Base-by-base conservation (phyloP, 2,888 invertebrate genomes). In the Ryuthela nishihirai region DNA sequence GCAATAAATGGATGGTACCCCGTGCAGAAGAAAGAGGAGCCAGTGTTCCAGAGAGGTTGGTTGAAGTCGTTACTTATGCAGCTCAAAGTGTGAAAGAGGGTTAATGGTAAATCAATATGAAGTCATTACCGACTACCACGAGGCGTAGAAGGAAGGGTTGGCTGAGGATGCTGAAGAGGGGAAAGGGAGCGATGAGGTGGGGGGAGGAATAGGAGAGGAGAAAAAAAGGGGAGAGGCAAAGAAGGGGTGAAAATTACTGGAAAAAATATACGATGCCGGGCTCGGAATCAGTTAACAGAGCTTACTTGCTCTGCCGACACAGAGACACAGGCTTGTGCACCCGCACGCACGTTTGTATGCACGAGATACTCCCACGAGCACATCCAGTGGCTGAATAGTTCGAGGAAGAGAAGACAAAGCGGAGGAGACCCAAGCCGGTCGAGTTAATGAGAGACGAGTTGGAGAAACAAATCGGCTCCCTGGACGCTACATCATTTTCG, bases 1-100 rank as follows among this genome's bases (percentile, higher is more conserved):
- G 56, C 56, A 56, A 56, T 56, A 56, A 56, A 56, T 46, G 50
- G n/a, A n/a, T n/a, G n/a, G n/a, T n/a, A n/a, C n/a, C n/a, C n/a
- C n/a, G n/a, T n/a, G n/a, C n/a, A n/a, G n/a, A n/a, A n/a, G n/a
- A n/a, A n/a, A n/a, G n/a, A n/a, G n/a, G n/a, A n/a, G n/a, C n/a
- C n/a, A n/a, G n/a, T n/a, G n/a, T n/a, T n/a, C n/a, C n/a, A n/a
- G n/a, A n/a, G n/a, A n/a, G n/a, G n/a, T n/a, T n/a, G n/a, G n/a
- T n/a, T n/a, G n/a, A n/a, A n/a, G n/a, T n/a, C n/a, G n/a, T n/a
- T n/a, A n/a, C 44, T 45, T 50, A 46, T 50, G 38, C 56, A 56
- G 56, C 52, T 56, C 50, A 56, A 56, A 56, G 56, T 50, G 56
- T 52, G 56, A 56, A 56, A 56, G 56, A 49, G 40, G 56, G 56